Evolutionary conservation across 2,113 vertebrate genomes (phyloP).

Genomic region (Cyphomyrus discorhynchus): DNA sequence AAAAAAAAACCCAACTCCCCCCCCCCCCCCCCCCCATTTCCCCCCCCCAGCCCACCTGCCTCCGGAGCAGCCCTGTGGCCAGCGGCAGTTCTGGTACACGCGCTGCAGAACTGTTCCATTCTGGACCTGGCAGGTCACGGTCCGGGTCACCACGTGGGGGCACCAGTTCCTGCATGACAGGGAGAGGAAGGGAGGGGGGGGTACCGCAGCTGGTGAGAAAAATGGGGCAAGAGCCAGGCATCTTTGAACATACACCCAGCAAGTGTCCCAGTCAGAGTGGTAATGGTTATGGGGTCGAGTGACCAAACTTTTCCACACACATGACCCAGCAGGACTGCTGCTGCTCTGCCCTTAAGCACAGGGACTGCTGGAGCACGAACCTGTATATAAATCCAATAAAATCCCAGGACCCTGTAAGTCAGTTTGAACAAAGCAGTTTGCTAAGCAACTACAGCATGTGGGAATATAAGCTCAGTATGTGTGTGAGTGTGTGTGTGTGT

Average conservation of each 20-base stretch:
- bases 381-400: not conserved
- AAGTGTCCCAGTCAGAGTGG: not conserved
- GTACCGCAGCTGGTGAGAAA: not conserved
- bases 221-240: not conserved
- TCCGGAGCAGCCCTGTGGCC: slow-evolving; percentile 80
- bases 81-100: slow-evolving; percentile 85
- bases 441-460: not conserved
- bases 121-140: slow-evolving; percentile 82
- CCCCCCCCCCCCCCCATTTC: too few species aligned
- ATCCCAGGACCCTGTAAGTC: not conserved
- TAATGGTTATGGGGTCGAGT: not conserved
- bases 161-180: slow-evolving; percentile 83
- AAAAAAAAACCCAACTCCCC: too few species aligned
- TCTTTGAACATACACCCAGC: not conserved
- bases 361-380: not conserved
- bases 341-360: not conserved
- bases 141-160: slow-evolving; percentile 79
- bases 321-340: not conserved
- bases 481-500: not conserved
- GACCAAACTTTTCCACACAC: not conserved
- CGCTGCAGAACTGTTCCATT: slow-evolving; percentile 88
- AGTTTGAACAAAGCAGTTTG: not conserved
- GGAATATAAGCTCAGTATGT: not conserved
- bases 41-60: slow-evolving; percentile 66
- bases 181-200: not conserved